A percentile compares a stretch with the other conserved stretches of the same genome.
phyloP scores from a whole-genome alignment of 2,113 vertebrate species.

The Hipposideros armiger region DNA sequence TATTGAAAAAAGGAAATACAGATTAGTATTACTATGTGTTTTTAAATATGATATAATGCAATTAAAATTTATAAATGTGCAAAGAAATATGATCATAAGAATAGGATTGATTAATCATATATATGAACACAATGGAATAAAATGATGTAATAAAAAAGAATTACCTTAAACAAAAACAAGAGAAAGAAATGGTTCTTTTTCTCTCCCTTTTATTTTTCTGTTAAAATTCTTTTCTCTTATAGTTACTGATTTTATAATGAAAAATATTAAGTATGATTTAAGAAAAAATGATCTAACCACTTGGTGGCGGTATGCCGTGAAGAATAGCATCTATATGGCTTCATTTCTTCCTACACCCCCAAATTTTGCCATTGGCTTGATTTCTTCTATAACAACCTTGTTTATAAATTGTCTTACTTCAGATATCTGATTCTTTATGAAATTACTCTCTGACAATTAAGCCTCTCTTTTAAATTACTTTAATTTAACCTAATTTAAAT shows the following conservation, averaged over 20 bases:
- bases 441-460: constrained; percentile 59
- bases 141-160: constrained; percentile 1
- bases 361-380: not conserved
- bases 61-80: not conserved
- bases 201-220: not conserved
- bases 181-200: not conserved
- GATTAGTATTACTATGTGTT: not conserved
- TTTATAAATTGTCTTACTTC: constrained; percentile 40
- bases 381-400: constrained; percentile 38
- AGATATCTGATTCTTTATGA: constrained; percentile 36
- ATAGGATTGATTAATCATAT: not conserved
- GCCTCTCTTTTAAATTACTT: constrained; percentile 41
- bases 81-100: not conserved
- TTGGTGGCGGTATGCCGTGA: constrained; percentile 68
- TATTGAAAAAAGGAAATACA: not conserved
- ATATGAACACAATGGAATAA: not conserved
- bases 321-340: not conserved
- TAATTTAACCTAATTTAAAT: constrained; percentile 57
- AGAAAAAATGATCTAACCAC: constrained; percentile 51
- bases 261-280: not conserved
- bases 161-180: not conserved
- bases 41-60: constrained; percentile 3
- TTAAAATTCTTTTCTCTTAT: not conserved
- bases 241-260: constrained; percentile 41
- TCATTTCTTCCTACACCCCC: not conserved